Base-by-base conservation (phyloP, 2,113 vertebrate species). In the Embiotoca jacksoni region DNA sequence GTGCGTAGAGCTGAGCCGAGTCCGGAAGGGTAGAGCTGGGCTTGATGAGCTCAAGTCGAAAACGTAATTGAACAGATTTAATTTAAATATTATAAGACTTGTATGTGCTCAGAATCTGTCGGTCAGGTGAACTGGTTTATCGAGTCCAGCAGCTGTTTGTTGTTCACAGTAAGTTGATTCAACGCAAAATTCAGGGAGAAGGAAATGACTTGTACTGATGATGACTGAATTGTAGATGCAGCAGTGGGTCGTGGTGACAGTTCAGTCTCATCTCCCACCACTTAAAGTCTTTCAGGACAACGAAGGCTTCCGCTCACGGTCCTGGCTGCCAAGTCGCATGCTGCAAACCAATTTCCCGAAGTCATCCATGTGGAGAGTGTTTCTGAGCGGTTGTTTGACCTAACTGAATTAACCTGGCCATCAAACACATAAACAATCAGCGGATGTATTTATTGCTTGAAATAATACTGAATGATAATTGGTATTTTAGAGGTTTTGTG, bases 241-340 rank as follows among this genome's bases (percentile, higher is more conserved):
- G 54, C 13, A 13, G 36, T 41, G 54, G 78, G 74, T 84, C 47
- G 4, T 3, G 53, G 31, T 77, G 78, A 83, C 85, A 64, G 58
- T 4, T 44, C 71, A 73, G 2, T 31, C 14, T 32, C 59, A 55
- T 60, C 47, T 72, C 44, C 9, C 3, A 5, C 6, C 0, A 35
- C 61, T 49, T 23, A 23, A 23, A 23, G 23, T 23, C 23, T 23
- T 53, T 15, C 47, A 52, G 15, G 39, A 46, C 15, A 57, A n/a
- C 49, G 55, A 36, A 10, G 0, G 3, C 9, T 23, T 46, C 66
- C 58, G 0, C 5, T 6, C 32, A 15, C 8, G 4, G 50, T 11
- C 15, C 56, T 15, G 6, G 30, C 72, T 66, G 41, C 60, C 46
- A 57, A 7, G 31, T 4, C 23, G 16, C 55, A 62, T 36, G 69